Percentiles rank a stretch among this genome's conserved stretches.
phyloP scores from a whole-genome alignment of 2,888 invertebrate species.

The Pegoplata infirma region DNA sequence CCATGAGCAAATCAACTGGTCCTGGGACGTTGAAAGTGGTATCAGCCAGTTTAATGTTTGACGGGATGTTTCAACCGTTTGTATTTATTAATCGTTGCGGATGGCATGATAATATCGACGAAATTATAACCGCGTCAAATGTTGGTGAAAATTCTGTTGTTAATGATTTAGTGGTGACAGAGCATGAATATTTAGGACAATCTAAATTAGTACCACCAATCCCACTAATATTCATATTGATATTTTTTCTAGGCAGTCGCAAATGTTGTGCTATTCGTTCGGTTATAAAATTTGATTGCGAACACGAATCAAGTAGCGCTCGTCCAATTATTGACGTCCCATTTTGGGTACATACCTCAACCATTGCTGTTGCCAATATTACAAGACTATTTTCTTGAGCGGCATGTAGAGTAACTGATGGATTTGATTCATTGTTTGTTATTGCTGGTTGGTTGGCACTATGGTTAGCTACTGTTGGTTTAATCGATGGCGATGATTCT shows the following conservation, averaged over 20 bases:
- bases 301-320: constrained; percentile 35
- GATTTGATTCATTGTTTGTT: not conserved
- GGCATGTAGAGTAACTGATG: constrained; percentile 1
- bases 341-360: constrained; percentile 9
- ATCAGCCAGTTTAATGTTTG: constrained; percentile 34
- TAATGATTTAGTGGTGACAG: constrained; percentile 1
- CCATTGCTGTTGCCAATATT: constrained; percentile 34
- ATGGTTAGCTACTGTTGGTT: not conserved
- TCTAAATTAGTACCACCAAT: constrained; percentile 14
- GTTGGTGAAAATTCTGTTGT: not conserved
- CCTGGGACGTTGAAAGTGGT: constrained; percentile 15
- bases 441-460: not conserved
- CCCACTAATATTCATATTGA: constrained; percentile 14
- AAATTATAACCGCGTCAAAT: constrained; percentile 2
- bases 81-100: constrained; percentile 1
- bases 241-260: constrained; percentile 14
- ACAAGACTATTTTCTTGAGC: not conserved
- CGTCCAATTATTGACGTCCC: constrained; percentile 11
- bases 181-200: constrained; percentile 3
- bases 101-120: constrained; percentile 20
- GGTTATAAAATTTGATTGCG: constrained; percentile 39
- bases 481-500: not conserved
- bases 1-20: constrained; percentile 33
- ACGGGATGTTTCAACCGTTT: constrained; percentile 9
- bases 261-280: constrained; percentile 32